phyloP scores from a whole-genome alignment of 2,113 vertebrate species.

The Carassius carassius region DNA sequence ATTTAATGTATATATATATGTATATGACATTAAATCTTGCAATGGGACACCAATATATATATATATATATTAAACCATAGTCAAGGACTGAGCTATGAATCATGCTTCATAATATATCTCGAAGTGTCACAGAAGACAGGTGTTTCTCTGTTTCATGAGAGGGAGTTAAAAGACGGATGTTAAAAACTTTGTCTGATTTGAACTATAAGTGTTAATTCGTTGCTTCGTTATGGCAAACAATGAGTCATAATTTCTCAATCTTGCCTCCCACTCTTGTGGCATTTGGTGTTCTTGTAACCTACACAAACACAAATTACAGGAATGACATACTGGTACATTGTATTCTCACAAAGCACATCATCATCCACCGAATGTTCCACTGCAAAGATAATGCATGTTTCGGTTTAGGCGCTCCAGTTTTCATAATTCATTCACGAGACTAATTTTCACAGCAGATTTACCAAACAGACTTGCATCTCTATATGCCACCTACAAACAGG shows the following conservation, averaged over 20 bases:
- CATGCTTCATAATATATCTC: not conserved
- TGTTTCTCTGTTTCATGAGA: not conserved
- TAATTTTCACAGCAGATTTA: constrained; percentile 52
- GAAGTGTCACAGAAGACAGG: not conserved
- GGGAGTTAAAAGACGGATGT: not conserved
- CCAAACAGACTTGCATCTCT: constrained; percentile 36
- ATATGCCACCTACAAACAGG: constrained; percentile 74
- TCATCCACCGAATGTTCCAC: constrained; percentile 20
- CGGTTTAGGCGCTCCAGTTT: constrained; percentile 1
- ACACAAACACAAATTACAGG: constrained; percentile 36
- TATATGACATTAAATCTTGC: no score
- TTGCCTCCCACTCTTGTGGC: constrained; percentile 32
- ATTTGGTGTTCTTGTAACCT: constrained; percentile 34
- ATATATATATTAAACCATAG: no score
- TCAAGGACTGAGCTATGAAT: not conserved
- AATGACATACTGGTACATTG: not conserved
- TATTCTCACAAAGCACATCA: constrained; percentile 13
- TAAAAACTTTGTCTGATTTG: not conserved
- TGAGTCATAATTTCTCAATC: constrained; percentile 34
- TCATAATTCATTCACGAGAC: constrained; percentile 41
- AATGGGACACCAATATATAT: no score
- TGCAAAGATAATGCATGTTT: not conserved
- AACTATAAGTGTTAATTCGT: not conserved
- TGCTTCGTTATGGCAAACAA: not conserved
- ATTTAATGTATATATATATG: no score